Base-by-base conservation (phyloP, 2,113 vertebrate species). In the Tylochromis polylepis region DNA sequence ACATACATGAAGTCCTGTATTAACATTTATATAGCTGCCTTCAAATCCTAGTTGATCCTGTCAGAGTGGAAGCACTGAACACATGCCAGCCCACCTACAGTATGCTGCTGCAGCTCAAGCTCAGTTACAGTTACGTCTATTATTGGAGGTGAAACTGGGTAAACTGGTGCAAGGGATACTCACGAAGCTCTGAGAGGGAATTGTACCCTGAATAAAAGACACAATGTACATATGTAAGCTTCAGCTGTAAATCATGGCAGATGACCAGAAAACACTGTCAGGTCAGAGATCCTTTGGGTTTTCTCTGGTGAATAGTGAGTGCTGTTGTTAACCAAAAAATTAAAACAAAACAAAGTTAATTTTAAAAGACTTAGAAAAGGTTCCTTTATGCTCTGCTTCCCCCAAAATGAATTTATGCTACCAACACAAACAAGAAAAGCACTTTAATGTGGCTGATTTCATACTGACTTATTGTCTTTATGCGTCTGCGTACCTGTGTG, bases 401-500 rank as follows among this genome's bases (percentile, higher is more conserved):
- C 16, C 18, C 72, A 51, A 53, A 27, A 77, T 53, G 46, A 51
- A 77, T 51, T 51, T 77, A 75, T 29, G 43, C 6, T 8, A 51
- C 16, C 8, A 24, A 72, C 22, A 29, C 18, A 7, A 31, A 31
- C 9, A 34, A 18, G 27, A 34, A 62, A 34, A 77, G 16, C 1
- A 77, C 43, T 77, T 77, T 31, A 51, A 51, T n/a, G 18, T 51
- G 29, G 12, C 4, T 49, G 22, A n/a, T 77, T 77, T 77, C 31
- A 20, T 62, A 10, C 8, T 2, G 27, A 62, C 24, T 34, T 82
- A 14, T 29, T 49, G 38, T 29, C 11, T 31, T n/a, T 36, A 16
- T 20, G 14, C 38, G 22, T 34, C 8, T 80, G 53, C 55, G 18
- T 91, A 99, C 99, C 98, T 99, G 99, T 84, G 97, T 97, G 78